Conservation (phyloP, 2,797 vertebrate species). For the Acropternis orthonyx region DNA sequence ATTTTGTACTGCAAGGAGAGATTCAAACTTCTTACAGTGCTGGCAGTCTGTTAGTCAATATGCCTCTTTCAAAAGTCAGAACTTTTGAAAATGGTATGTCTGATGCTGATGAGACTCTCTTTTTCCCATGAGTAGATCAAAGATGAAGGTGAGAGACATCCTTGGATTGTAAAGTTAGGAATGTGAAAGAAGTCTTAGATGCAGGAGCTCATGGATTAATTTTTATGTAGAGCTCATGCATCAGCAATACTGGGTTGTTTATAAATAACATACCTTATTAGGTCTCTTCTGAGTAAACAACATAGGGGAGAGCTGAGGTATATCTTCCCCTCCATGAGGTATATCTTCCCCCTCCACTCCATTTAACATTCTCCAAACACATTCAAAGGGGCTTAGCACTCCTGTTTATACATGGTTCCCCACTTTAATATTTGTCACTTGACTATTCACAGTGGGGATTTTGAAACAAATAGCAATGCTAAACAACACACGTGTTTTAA, state of each 20-base stretch:
- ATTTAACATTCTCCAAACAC: conserved; percentile 21
- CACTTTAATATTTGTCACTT: conserved; percentile 53
- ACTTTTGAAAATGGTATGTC: not conserved
- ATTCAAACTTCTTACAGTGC: not conserved
- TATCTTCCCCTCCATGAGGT: not conserved
- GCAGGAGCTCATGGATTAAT: not conserved
- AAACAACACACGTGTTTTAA: conserved; percentile 49
- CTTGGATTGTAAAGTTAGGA: not conserved
- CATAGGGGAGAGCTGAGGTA: not conserved
- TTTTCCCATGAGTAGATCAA: not conserved
- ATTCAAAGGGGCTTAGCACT: not conserved
- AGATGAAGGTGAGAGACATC: not conserved
- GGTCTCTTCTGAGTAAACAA: not conserved
- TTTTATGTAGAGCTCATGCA: not conserved
- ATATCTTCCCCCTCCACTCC: not conserved
- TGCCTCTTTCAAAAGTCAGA: not conserved
- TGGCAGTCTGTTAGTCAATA: not conserved
- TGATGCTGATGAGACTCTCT: not conserved
- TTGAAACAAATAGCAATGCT: conserved; percentile 34
- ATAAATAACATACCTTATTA: not conserved
- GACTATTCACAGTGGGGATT: conserved; percentile 51
- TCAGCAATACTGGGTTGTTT: not conserved
- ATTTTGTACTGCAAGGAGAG: not conserved
- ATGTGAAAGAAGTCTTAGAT: not conserved
- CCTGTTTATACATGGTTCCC: conserved; percentile 3